Conservation (phyloP, 1,140 invertebrate species). For the Ceratosolen fusciceps region DNA sequence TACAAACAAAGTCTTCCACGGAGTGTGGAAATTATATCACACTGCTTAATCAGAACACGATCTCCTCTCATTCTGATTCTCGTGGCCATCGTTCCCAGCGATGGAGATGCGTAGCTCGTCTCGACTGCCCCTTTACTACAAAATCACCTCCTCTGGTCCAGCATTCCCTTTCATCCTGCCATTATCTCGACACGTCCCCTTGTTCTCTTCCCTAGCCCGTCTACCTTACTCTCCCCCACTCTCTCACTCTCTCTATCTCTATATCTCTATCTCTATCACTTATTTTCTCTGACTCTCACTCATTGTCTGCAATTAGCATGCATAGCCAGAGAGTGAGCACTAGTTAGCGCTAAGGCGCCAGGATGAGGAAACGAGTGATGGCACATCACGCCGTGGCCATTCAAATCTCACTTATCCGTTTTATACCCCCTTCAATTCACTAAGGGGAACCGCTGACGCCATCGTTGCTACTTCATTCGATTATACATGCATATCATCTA, state of each 20-base stretch:
- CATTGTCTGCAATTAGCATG: conserved; percentile 16
- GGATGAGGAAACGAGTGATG: conserved; percentile 6
- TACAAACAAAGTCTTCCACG: conserved; percentile 4
- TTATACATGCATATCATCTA: conserved; percentile 26
- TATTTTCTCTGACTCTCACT: not conserved
- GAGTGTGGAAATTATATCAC: conserved; percentile 15
- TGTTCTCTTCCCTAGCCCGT: not conserved
- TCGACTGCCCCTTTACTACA: conserved; percentile 11
- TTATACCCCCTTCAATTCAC: conserved; percentile 14
- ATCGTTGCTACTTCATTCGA: conserved; percentile 3
- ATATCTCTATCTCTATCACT: not conserved
- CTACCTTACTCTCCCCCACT: not conserved
- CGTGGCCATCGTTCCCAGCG: conserved; percentile 41
- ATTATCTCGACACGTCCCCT: not conserved
- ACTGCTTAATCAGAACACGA: conserved; percentile 30
- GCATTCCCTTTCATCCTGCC: not conserved
- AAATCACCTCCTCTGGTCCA: not conserved
- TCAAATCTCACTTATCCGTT: conserved; percentile 38
- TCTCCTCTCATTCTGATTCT: conserved; percentile 32
- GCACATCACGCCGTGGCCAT: not conserved
- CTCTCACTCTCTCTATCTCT: not conserved
- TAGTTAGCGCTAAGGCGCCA: no score
- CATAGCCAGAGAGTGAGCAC: not conserved
- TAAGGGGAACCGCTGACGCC: not conserved
- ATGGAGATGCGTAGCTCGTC: conserved; percentile 12